Conservation (phyloP, 2,113 vertebrate species). For the Naja naja region DNA sequence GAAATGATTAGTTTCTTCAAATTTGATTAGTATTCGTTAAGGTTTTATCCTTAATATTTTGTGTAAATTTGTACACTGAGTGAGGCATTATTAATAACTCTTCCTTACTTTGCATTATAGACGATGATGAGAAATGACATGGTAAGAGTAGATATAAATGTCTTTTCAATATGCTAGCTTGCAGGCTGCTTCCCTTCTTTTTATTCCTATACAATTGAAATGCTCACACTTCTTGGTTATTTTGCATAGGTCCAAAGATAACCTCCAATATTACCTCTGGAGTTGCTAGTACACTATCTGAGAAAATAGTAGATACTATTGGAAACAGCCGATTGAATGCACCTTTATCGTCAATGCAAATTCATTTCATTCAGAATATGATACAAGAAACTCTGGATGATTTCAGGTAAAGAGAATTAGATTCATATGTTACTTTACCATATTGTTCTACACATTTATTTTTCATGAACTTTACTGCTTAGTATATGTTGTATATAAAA, state of each 20-base stretch:
- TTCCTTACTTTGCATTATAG: neutral
- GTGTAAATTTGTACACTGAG: neutral
- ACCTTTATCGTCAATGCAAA: constrained; percentile 87
- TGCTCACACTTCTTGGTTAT: neutral
- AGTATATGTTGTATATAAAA: neutral
- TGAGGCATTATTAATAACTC: neutral
- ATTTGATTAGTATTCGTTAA: neutral
- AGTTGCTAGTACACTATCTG: constrained; percentile 79
- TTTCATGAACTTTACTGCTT: neutral
- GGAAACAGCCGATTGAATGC: constrained; percentile 76
- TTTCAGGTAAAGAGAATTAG: constrained; percentile 76
- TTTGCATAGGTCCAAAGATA: constrained; percentile 68
- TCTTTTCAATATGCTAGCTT: neutral
- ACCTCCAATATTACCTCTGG: constrained; percentile 63
- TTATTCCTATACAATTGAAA: neutral
- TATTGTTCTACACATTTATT: neutral
- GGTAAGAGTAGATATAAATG: neutral
- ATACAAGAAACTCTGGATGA: constrained; percentile 95
- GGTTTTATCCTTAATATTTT: neutral
- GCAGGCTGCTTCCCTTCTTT: neutral
- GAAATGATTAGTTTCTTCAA: neutral
- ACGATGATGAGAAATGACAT: neutral
- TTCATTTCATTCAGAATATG: constrained; percentile 94
- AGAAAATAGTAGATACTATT: constrained; percentile 80
- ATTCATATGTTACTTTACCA: constrained; percentile 18